Conservation (phyloP, 2,797 vertebrate genomes). For the Pseudocheirus occidentalis region DNA sequence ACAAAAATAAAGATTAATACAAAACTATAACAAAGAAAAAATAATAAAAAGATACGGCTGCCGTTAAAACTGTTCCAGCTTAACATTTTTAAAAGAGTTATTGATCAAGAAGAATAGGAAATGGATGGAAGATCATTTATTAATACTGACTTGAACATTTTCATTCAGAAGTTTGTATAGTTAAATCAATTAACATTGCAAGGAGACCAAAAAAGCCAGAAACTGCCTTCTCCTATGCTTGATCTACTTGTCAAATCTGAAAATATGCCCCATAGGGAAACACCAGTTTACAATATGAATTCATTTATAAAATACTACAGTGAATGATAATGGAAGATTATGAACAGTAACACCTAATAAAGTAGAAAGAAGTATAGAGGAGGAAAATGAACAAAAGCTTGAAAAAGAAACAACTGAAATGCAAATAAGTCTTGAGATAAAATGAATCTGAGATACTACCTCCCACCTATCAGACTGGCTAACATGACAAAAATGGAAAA, state of each 20-base stretch:
- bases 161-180: background rate
- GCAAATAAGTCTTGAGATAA: background rate
- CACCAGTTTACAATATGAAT: background rate
- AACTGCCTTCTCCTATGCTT: background rate
- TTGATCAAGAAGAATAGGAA: background rate
- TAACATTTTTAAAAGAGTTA: background rate
- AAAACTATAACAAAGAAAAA: background rate
- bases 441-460: background rate
- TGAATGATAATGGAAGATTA: background rate
- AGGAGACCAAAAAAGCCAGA: background rate
- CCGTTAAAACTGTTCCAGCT: background rate
- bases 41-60: background rate
- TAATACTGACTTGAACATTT: background rate
- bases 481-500: background rate
- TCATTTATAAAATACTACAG: background rate
- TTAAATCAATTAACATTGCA: background rate
- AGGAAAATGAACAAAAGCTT: background rate
- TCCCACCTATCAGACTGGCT: background rate
- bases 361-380: background rate
- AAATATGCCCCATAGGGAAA: background rate
- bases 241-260: background rate
- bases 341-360: background rate
- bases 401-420: background rate
- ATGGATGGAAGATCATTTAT: background rate
- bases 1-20: background rate